These are phyloP conservation scores for Clanis bilineata DNA, from an alignment of 2,888 invertebrate species.

Conservation along the genomic window DNA sequence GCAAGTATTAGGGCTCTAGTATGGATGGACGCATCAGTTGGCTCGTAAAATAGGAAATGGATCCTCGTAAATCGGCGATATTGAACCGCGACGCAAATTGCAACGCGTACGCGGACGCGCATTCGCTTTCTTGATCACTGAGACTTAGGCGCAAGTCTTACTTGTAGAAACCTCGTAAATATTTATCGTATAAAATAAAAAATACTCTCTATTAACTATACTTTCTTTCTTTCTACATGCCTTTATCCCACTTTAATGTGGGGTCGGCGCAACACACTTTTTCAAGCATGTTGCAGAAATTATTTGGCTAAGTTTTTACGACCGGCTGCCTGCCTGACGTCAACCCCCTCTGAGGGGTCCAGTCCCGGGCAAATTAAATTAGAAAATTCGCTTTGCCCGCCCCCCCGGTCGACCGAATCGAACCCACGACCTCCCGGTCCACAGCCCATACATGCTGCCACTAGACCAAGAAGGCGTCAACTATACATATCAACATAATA, in stretches of 20 bases:
- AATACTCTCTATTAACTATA: neutral
- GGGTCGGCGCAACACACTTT: too few relatives aligned
- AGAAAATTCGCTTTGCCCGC: too few relatives aligned
- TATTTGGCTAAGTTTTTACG: too few relatives aligned
- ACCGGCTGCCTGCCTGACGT: too few relatives aligned
- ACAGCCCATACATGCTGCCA: too few relatives aligned
- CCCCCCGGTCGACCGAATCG: too few relatives aligned
- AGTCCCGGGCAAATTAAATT: too few relatives aligned
- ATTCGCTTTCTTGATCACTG: slow-evolving; percentile 59
- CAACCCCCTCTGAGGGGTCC: too few relatives aligned
- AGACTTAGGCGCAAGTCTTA: slow-evolving; percentile 14
- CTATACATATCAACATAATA: neutral
- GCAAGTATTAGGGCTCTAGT: slow-evolving; percentile 49
- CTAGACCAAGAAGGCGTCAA: neutral
- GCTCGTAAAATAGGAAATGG: slow-evolving; percentile 72
- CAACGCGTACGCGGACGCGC: slow-evolving; percentile 63
- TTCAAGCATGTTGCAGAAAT: too few relatives aligned
- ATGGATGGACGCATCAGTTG: slow-evolving; percentile 57
- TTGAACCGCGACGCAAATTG: slow-evolving; percentile 66
- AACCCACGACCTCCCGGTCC: too few relatives aligned
- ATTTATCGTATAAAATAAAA: neutral
- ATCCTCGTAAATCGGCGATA: slow-evolving; percentile 70
- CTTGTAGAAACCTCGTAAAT: neutral
- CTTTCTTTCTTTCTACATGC: neutral
- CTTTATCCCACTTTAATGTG: too few relatives aligned